A percentile compares a stretch with the other conserved stretches of the same genome.
Conservation (phyloP, 2,888 invertebrate species). For the Pycnomerus fuliginosus region DNA sequence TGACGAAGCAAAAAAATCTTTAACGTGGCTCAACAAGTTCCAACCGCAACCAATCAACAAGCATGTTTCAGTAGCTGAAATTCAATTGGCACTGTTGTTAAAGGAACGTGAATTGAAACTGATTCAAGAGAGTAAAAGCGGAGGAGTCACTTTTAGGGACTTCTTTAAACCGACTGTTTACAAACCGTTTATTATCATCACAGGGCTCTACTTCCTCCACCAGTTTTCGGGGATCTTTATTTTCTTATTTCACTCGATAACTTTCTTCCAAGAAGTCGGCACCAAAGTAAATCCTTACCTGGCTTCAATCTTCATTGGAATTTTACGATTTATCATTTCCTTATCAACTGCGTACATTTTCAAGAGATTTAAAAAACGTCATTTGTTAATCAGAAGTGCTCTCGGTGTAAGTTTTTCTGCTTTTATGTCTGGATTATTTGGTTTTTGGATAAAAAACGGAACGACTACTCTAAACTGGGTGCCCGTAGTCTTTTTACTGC, state of each 20-base stretch:
- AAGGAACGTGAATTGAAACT: slow-evolving; percentile 57
- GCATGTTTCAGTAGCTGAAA: slow-evolving; percentile 54
- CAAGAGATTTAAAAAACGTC: slow-evolving; percentile 55
- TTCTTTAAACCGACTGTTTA: slow-evolving; percentile 57
- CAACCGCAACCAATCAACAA: too few relatives aligned
- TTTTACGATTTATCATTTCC: slow-evolving; percentile 59
- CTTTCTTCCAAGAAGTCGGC: slow-evolving; percentile 55
- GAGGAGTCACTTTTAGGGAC: slow-evolving; percentile 40
- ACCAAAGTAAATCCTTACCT: slow-evolving; percentile 55
- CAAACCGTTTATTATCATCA: slow-evolving; percentile 57
- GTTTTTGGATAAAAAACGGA: slow-evolving; percentile 38
- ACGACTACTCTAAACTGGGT: slow-evolving; percentile 44
- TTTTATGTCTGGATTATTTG: slow-evolving; percentile 57
- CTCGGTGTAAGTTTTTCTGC: slow-evolving; percentile 59
- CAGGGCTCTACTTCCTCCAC: slow-evolving; percentile 57
- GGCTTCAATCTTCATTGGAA: slow-evolving; percentile 60
- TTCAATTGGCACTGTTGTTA: slow-evolving; percentile 55
- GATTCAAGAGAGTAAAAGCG: slow-evolving; percentile 47
- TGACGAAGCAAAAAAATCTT: slow-evolving; percentile 54
- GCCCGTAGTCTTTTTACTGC: slow-evolving; percentile 54
- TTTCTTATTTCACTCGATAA: slow-evolving; percentile 59
- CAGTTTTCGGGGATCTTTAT: slow-evolving; percentile 61
- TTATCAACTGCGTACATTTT: slow-evolving; percentile 58
- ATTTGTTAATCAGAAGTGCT: slow-evolving; percentile 56
- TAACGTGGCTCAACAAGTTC: slow-evolving; percentile 53